These are phyloP conservation scores for Panonychus citri DNA, from an alignment of 1,140 invertebrate genomes.

Conservation along the genomic window DNA sequence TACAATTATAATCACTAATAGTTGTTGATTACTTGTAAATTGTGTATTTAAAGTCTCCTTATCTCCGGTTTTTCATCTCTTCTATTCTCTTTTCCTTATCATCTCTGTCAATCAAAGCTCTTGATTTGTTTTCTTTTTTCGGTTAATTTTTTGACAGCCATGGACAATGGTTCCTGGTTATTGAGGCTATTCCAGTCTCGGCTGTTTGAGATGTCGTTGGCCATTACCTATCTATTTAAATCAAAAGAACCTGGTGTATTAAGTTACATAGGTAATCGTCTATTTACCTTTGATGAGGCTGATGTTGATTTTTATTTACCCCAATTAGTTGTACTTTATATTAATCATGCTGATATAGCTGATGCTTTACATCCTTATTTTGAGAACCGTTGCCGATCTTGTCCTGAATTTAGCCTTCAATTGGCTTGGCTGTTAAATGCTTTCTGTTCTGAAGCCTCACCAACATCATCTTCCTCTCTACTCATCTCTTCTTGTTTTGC, in stretches of 20 bases:
- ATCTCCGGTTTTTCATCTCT: no score
- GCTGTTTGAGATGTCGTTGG: constrained; percentile 91
- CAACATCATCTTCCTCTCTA: not conserved
- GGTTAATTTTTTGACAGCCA: no score
- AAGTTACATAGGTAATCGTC: constrained; percentile 44
- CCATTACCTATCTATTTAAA: constrained; percentile 88
- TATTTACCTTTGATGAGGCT: constrained; percentile 63
- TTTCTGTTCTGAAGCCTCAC: constrained; percentile 46
- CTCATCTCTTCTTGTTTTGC: constrained; percentile 17
- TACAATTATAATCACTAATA: no score
- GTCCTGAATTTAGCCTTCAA: constrained; percentile 80
- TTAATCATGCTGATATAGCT: constrained; percentile 86
- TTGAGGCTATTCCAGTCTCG: constrained; percentile 83
- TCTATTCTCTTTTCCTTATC: no score
- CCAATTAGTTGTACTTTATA: constrained; percentile 91
- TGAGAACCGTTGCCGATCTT: constrained; percentile 64
- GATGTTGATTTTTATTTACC: constrained; percentile 95
- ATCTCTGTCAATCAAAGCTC: no score
- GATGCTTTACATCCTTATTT: constrained; percentile 87
- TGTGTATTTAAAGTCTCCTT: no score
- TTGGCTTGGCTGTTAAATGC: constrained; percentile 87
- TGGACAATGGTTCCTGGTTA: constrained; percentile 32
- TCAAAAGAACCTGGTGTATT: constrained; percentile 76
- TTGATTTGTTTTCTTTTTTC: no score
- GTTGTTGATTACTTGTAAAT: no score